phyloP scores from a whole-genome alignment of 2,113 vertebrate genomes.

The Carassius gibelio region DNA sequence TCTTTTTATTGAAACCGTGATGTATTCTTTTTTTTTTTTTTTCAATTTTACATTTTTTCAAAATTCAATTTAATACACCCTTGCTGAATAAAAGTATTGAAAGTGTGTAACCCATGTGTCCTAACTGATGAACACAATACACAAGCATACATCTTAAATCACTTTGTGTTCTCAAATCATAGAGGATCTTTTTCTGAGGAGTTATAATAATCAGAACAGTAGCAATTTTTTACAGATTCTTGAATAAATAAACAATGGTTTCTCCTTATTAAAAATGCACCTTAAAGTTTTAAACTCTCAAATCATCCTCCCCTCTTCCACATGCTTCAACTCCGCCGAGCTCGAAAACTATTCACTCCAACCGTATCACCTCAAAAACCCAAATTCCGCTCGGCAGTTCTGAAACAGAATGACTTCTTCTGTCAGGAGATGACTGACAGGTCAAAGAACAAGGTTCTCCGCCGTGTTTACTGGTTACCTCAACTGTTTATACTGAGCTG shows the following conservation, averaged over 20 bases:
- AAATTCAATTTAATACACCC: background rate
- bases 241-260: background rate
- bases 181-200: background rate
- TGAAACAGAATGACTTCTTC: conserved; percentile 4
- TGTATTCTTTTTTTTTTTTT: background rate
- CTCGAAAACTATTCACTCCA: background rate
- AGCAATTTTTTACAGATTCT: background rate
- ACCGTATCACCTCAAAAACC: background rate
- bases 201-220: background rate
- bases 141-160: background rate
- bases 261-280: background rate
- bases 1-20: background rate
- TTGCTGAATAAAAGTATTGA: background rate
- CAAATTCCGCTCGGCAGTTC: background rate
- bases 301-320: background rate
- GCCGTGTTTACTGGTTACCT: conserved; percentile 8
- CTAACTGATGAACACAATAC: background rate
- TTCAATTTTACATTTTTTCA: too few relatives aligned
- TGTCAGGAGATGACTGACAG: conserved; percentile 20
- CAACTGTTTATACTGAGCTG: conserved; percentile 1
- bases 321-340: background rate
- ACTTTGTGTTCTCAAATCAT: background rate
- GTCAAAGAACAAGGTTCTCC: conserved; percentile 9
- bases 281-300: background rate
- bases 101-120: background rate